Conservation (phyloP, 2,888 invertebrate species). For the Ennomos fuscantarius region DNA sequence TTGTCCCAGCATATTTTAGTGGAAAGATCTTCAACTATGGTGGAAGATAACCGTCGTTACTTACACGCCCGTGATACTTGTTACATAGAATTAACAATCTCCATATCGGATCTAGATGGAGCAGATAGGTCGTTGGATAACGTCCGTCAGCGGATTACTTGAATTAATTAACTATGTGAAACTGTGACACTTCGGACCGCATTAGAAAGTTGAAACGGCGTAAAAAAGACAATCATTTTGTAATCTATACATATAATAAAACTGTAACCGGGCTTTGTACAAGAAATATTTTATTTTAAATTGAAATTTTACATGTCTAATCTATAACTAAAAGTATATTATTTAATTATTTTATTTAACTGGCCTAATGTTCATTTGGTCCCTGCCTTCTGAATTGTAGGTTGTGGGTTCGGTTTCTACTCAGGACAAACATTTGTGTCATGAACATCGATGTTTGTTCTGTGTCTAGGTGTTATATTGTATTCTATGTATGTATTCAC, state of each 20-base stretch:
- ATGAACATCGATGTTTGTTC: too few species aligned
- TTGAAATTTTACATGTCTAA: too few species aligned
- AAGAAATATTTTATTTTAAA: too few species aligned
- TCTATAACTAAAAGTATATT: too few species aligned
- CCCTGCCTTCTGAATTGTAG: too few species aligned
- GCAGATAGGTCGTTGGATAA: conserved; percentile 63
- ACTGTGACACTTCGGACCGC: conserved; percentile 59
- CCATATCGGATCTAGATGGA: conserved; percentile 63
- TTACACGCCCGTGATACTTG: conserved; percentile 61
- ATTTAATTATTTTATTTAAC: too few species aligned
- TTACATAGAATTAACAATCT: conserved; percentile 68
- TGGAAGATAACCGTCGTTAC: conserved; percentile 47
- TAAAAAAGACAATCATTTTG: conserved; percentile 9
- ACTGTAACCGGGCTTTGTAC: too few species aligned
- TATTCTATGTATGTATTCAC: too few species aligned
- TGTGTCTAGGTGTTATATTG: too few species aligned
- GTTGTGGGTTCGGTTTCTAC: too few species aligned
- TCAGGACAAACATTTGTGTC: too few species aligned
- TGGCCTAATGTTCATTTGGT: too few species aligned
- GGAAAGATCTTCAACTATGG: conserved; percentile 43
- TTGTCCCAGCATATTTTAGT: conserved; percentile 30
- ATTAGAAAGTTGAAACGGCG: conserved; percentile 58
- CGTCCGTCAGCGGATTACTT: conserved; percentile 72
- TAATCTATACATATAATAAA: background rate
- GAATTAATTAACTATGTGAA: conserved; percentile 71